These are phyloP conservation scores for Zosterops lateralis DNA, from an alignment of 2,113 vertebrate species.

Conservation along the genomic window DNA sequence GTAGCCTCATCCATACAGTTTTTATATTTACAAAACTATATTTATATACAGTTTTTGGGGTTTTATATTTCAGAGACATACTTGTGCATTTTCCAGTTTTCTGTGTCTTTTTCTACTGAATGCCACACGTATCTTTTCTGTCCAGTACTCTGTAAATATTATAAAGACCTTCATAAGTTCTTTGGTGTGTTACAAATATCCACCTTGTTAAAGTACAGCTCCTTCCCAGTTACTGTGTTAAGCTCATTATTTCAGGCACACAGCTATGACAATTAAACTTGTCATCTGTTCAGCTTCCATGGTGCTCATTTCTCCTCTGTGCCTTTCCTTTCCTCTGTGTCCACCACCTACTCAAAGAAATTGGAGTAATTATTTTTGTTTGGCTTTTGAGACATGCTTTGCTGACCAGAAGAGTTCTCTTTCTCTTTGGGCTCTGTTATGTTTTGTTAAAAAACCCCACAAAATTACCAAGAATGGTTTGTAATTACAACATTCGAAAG, in stretches of 20 bases:
- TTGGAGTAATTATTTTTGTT: not conserved
- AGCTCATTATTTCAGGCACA: slow-evolving; percentile 8
- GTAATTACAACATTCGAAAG: not conserved
- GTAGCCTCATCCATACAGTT: not conserved
- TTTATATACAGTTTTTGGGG: not conserved
- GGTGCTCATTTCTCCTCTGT: not conserved
- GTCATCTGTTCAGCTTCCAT: not conserved
- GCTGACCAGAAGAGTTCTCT: not conserved
- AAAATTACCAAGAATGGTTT: not conserved
- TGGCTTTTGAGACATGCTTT: not conserved
- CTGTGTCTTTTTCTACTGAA: not conserved
- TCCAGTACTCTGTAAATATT: not conserved
- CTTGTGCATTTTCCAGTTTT: not conserved
- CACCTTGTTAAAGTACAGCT: not conserved
- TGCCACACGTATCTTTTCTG: not conserved
- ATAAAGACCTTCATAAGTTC: not conserved
- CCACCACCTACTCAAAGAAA: not conserved
- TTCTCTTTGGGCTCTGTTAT: not conserved
- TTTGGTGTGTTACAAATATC: not conserved
- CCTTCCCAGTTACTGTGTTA: not conserved
- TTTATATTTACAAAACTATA: not conserved
- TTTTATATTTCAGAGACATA: not conserved
- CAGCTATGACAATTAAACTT: slow-evolving; percentile 8
- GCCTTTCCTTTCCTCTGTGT: not conserved
- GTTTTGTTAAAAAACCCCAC: fast-evolving